A percentile compares a stretch with the other conserved stretches of the same genome.
Evolutionary conservation across 1,140 invertebrate genomes (phyloP).

Genomic region (Drosophila ercepeae): DNA sequence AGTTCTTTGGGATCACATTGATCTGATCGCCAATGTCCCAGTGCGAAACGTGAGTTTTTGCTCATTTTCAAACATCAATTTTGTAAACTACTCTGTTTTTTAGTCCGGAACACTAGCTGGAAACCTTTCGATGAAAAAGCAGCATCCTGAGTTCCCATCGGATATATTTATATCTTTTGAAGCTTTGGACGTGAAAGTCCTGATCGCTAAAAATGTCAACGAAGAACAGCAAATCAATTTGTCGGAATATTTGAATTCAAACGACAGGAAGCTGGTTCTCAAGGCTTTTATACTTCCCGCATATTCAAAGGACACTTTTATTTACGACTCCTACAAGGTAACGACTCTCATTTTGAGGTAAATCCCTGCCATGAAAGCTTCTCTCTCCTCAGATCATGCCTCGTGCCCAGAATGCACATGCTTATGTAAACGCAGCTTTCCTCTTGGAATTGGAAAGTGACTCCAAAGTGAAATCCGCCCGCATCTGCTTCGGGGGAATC

Average conservation of each 20-base stretch:
- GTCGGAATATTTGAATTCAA: constrained; percentile 47
- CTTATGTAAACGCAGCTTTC: constrained; percentile 92
- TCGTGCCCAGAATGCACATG: constrained; percentile 91
- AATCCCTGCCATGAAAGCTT: constrained; percentile 14
- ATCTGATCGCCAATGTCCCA: constrained; percentile 89
- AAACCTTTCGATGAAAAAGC: constrained; percentile 91
- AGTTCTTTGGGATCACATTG: constrained; percentile 85
- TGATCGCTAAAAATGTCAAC: constrained; percentile 45
- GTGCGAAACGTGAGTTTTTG: constrained; percentile 89
- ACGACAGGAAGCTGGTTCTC: constrained; percentile 52
- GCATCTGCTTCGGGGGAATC: constrained; percentile 88
- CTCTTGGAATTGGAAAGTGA: constrained; percentile 79
- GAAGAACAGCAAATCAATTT: constrained; percentile 46
- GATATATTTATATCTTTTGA: constrained; percentile 90
- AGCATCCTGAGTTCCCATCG: constrained; percentile 89
- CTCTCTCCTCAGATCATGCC: constrained; percentile 85
- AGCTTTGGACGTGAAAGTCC: constrained; percentile 86
- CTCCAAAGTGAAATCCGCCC: constrained; percentile 44
- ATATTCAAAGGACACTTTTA: constrained; percentile 52
- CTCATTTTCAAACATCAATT: background rate
- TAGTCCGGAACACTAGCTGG: constrained; percentile 89
- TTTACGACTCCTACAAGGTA: constrained; percentile 86
- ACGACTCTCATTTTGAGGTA: background rate
- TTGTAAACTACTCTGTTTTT: background rate
- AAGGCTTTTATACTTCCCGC: constrained; percentile 61